Base-by-base conservation (phyloP, 2,888 invertebrate species). In the Agonopterix alstromeriana region DNA sequence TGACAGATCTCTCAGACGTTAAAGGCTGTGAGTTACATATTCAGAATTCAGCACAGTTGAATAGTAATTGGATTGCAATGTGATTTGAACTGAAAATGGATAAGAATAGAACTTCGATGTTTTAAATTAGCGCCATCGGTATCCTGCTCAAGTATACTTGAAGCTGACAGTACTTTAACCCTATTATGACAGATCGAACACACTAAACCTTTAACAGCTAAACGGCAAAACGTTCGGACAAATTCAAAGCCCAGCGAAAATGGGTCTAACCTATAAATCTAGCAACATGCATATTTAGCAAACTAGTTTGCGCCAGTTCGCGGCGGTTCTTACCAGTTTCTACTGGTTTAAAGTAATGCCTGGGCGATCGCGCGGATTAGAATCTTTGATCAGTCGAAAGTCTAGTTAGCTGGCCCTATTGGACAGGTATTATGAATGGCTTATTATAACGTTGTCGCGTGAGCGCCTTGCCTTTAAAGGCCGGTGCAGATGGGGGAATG, bases 331-430 rank as follows among this genome's bases (percentile, higher is more conserved):
- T 38, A 38, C 10, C 38, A 38, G 38, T 38, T 17, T 44, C 49
- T 35, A 9, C 36, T 27, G 27, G 27, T 41, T 41, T 35, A 41
- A 46, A 27, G 44, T 27, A 43, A 35, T 47, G 48, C 45, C 48
- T 42, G 44, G 9, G 36, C 48, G 36, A 47, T 47, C 47, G 47
- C 42, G 14, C 45, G 36, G 47, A 50, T 48, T 50, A 45, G 35
- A 50, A 50, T 47, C 45, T 49, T 42, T 49, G 48, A 54, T 54
- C 42, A 48, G 46, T 52, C 45, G 51, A 54, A 50, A 48, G 51
- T 51, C 50, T 53, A 44, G 49, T 52, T 50, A 48, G 47, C 36
- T 11, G 41, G 43, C 45, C 36, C 41, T 46, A 46, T 27, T 46
- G 47, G 38, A 48, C 42, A 36, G 42, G 36, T 50, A 44, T 49